These are phyloP conservation scores for Syngnathus scovelli DNA, from an alignment of 2,113 vertebrate species.

Conservation along the genomic window DNA sequence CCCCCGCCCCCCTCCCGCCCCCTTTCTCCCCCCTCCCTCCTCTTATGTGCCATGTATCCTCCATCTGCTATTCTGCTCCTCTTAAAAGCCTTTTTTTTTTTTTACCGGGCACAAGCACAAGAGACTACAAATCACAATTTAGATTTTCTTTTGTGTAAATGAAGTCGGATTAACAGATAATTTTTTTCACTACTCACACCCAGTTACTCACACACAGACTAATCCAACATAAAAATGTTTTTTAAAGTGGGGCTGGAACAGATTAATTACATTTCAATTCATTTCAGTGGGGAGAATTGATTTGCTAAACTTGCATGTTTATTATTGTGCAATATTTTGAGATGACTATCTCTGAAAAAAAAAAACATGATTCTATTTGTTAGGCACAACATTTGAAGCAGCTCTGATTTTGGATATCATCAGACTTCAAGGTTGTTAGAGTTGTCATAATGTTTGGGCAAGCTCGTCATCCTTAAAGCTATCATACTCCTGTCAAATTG, in stretches of 20 bases:
- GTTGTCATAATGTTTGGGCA: too few species aligned
- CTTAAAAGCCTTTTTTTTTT: not conserved
- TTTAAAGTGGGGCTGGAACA: too few species aligned
- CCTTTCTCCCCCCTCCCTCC: not conserved
- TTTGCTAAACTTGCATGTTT: too few species aligned
- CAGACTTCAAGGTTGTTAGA: too few species aligned
- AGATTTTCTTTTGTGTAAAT: not conserved
- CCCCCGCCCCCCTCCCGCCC: not conserved
- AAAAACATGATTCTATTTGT: too few species aligned
- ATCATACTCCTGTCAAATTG: not conserved
- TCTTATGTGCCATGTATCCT: constrained; percentile 1
- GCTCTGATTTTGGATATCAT: too few species aligned
- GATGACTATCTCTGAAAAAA: too few species aligned
- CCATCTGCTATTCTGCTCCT: not conserved
- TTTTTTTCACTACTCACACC: not conserved
- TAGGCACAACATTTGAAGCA: too few species aligned
- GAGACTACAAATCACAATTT: not conserved
- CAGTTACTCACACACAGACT: not conserved
- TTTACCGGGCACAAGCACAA: not conserved
- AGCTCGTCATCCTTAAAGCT: not conserved
- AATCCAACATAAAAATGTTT: not conserved
- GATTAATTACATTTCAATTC: too few species aligned
- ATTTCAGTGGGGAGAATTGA: too few species aligned
- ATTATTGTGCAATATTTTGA: too few species aligned
- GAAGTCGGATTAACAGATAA: not conserved